Base-by-base conservation (phyloP, 2,888 invertebrate species). In the Ischnura elegans region DNA sequence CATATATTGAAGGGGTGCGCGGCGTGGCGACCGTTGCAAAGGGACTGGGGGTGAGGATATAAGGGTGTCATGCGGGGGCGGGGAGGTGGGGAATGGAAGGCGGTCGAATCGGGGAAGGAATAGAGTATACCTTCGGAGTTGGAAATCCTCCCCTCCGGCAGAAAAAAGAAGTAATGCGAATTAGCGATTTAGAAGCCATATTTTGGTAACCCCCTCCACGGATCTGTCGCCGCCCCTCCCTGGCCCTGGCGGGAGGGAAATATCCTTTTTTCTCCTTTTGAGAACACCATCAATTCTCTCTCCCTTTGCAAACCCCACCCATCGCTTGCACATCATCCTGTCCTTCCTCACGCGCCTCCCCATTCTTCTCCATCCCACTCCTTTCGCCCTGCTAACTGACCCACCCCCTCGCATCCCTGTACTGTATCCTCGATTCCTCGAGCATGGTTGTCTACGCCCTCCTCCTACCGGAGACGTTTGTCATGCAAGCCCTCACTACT, bases 151-250 rank as follows among this genome's bases (percentile, higher is more conserved):
- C 76, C 76, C 90, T 61, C 87, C 42, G 55, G 87, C 55, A 90
- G 90, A 90, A 90, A 90, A 87, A 90, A 90, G 61, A 61, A 90
- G 90, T 90, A 90, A 90, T 90, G 90, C 90, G 90, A 90, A 90
- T 90, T 90, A 90, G 90, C 90, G 90, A 90, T 90, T 90, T 90
- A 90, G 90, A 90, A 90, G 90, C 90, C 90, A 90, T 90, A 90
- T 90, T 90, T 90, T 90, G 90, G 90, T 90, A 90, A 90, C 90
- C 90, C 90, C 90, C 90, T 90, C 90, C n/a, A 45, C 90, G 90
- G 61, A 90, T 90, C 90, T 90, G 90, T 90, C 90, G 90, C 90
- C 43, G n/a, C 55, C 90, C 90, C 90, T 61, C 61, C 90, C 90
- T 90, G 90, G 90, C 61, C 55, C 90, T 43, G 43, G 29, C 10